Base-by-base conservation (phyloP, 1,140 invertebrate genomes). In the Zaprionus camerounensis region DNA sequence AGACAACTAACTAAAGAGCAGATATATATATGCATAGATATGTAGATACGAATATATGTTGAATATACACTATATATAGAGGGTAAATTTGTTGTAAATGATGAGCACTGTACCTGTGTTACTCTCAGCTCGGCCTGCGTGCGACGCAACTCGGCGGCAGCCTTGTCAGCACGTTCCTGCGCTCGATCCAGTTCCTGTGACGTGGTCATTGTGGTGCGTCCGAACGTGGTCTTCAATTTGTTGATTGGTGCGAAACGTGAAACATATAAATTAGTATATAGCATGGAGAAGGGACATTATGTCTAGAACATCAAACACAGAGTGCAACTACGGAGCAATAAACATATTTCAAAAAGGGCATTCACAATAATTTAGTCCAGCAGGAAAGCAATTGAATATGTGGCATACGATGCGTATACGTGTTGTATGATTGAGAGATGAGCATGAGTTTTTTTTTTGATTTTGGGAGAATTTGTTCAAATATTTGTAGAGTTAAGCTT, bases 151-250 rank as follows among this genome's bases (percentile, higher is more conserved):
- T 99, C 98, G 38, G 96, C 94, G 9, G 97, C 94, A 0, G 95
- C 94, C 78, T 98, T 98, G 82, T 98, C 98, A 41, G 97, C 96
- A 61, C 97, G 95, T 92, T 98, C 97, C 93, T 98, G 97, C 66
- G 97, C 94, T 56, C 97, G 94, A 78, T 97, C 97, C 71, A 97
- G 94, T 85, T 97, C 97, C 93, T 96, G 96, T 34, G 95, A 95
- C 34, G 95, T 96, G 74, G 95, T 95, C 71, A 96, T 92, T 5
- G 96, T 96, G 79, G 95, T 96, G 78, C 96, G 95, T 51, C 96
- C 96, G 82, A 97, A 97, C 24, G 96, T 95, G 12, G 95, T 96
- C 93, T 97, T 78, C 62, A 46, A 24, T 53, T 46, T 36, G 22
- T 31, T 28, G 31, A 34, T 46, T 20, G 17, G 12, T 31, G 58